Evolutionary conservation across 2,888 invertebrate species (phyloP), one percentile per base, ranked within the genome.

Genomic region (Clivina fossor): DNA sequence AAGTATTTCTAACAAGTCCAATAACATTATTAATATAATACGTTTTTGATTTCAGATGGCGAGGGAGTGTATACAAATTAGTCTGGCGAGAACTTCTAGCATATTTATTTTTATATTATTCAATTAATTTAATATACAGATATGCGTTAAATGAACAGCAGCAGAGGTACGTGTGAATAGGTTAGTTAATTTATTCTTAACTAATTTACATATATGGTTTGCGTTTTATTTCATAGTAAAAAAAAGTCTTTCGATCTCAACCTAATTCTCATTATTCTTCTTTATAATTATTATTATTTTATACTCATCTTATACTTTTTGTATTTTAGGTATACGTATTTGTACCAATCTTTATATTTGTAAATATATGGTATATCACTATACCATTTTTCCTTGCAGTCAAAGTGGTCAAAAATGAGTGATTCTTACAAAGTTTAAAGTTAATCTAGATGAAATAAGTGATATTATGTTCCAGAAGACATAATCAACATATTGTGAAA

Each of bases 21-120:
- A 9, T 24, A 7, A 7, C 26, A 7, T 4, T 24, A n/a, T n/a
- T n/a, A n/a, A n/a, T n/a, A n/a, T n/a, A n/a, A n/a, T n/a, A n/a
- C n/a, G 66, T 57, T 60, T 69, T 71, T 69, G 66, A 65, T 83
- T 81, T 48, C 84, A 93, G 93, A 83, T 95, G 95, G 95, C 82
- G 88, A 70, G 94, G 94, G 68, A 94, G 94, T 72, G 93, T 95
- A 33, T 95, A 95, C 81, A 95, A 95, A 81, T 77, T 95, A 72
- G 86, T 95, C 61, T 95, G 93, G 93, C 84, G 93, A 66, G 95
- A 95, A 78, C 78, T 94, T 62, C 74, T 93, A 69, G 90, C 91
- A 55, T 95, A 93, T 77, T 82, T 91, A 71, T 79, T 84, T 65
- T 75, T 93, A 64, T 95, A 93, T 78, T 90, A 90, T 76, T 80